phyloP scores from a whole-genome alignment of 2,888 invertebrate species.

The Pachymerium ferrugineum region DNA sequence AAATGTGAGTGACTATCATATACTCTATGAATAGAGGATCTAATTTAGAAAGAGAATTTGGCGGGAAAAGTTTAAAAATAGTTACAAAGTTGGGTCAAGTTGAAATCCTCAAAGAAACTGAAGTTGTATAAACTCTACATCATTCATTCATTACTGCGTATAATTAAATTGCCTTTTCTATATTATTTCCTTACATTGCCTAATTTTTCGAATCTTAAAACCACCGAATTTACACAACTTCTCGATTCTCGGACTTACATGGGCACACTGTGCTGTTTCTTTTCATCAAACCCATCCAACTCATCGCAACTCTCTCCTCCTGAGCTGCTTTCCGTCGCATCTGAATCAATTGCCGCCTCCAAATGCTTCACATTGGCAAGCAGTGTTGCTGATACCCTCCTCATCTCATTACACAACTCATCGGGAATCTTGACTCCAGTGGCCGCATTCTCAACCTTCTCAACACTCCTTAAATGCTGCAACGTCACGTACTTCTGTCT shows the following conservation, averaged over 20 bases:
- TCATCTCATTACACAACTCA: conserved; percentile 54
- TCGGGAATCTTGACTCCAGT: conserved; percentile 41
- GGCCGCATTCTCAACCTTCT: conserved; percentile 15
- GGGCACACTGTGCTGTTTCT: conserved; percentile 29
- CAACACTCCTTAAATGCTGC: conserved; percentile 9
- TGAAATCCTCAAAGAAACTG: too few relatives aligned
- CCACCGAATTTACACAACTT: conserved; percentile 30
- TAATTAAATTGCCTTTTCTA: too few relatives aligned
- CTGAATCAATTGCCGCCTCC: conserved; percentile 75
- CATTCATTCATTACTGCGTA: too few relatives aligned
- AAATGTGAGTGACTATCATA: background rate
- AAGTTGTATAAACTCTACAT: too few relatives aligned
- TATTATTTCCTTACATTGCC: too few relatives aligned
- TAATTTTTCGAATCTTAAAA: too few relatives aligned
- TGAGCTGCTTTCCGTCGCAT: conserved; percentile 88
- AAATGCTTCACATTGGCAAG: conserved; percentile 66
- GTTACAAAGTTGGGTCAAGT: too few relatives aligned
- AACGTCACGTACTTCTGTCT: conserved; percentile 35
- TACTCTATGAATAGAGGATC: too few relatives aligned
- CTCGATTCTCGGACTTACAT: conserved; percentile 62
- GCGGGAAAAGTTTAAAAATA: too few relatives aligned
- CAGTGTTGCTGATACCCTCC: conserved; percentile 61
- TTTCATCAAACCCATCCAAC: conserved; percentile 48
- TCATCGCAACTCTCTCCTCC: conserved; percentile 93
- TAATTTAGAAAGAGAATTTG: too few relatives aligned